Evolutionary conservation across 2,797 vertebrate species (phyloP), one percentile per base, ranked within the genome.

Genomic region (Thamnophis elegans): DNA sequence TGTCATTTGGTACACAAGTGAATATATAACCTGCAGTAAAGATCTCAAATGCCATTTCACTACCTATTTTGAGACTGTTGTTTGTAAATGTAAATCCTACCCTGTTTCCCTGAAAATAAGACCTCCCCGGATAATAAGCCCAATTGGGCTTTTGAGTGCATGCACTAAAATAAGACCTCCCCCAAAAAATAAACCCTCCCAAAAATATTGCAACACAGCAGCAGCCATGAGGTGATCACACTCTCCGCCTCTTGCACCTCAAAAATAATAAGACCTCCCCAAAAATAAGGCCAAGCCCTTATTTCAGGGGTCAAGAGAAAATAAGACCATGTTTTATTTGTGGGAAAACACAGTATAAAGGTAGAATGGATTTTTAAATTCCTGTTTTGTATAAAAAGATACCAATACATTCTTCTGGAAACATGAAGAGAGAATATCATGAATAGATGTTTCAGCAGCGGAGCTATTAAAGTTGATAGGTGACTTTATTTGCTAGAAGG

Each of bases 281-380:
- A 5, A 51, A 51, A 51, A 51, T 51, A 51, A 51, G 47, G 47
- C 47, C 47, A 51, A 51, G 47, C 47, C 5, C 47, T 51, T 51
- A 51, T 51, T 51, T 51, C 47, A 7, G 47, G 47, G 47, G 47
- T 51, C 47, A 51, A 51, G 6, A 51, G 47, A 51, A 51, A 51
- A 51, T 51, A 51, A 51, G 47, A 51, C 47, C 47, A 4, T 51
- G 0, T 51, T 51, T 51, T 6, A 47, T 47, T 51, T 51, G 5
- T 7, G 47, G 47, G 47, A 7, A 51, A 51, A 51, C 47, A 51
- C 47, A 7, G 47, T 22, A 16, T 55, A 26, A 62, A 91, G 53
- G 9, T 36, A 94, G 36, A 42, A 25, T 1, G 2, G 36, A 60
- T 78, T 94, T 95, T 16, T 13, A 87, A 55, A 89, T 60, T 94